phyloP scores from a whole-genome alignment of 2,888 invertebrate species.

The Esperia sulphurella region DNA sequence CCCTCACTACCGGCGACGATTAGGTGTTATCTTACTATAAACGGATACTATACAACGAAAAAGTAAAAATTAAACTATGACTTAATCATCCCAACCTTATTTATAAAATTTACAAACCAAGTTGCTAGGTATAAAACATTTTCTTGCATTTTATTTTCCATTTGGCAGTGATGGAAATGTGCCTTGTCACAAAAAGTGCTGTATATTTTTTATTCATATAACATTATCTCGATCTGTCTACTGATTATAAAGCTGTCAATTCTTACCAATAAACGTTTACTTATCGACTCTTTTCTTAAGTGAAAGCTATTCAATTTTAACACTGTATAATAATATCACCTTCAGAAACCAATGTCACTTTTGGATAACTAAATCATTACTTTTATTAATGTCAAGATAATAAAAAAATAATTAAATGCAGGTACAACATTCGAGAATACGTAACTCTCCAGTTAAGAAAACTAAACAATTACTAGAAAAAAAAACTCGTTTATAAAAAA shows the following conservation, averaged over 20 bases:
- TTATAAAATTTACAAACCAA: constrained; percentile 70
- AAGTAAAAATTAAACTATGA: constrained; percentile 73
- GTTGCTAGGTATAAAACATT: constrained; percentile 47
- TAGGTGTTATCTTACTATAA: constrained; percentile 53
- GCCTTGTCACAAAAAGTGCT: constrained; percentile 74
- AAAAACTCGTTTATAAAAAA: constrained; percentile 62
- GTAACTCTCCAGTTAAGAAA: constrained; percentile 71
- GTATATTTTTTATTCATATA: constrained; percentile 38
- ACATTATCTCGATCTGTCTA: constrained; percentile 54
- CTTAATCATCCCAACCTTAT: constrained; percentile 71
- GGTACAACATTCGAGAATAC: constrained; percentile 80
- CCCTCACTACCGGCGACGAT: constrained; percentile 36
- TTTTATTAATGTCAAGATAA: constrained; percentile 75
- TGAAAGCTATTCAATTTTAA: constrained; percentile 53
- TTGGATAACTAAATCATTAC: constrained; percentile 65
- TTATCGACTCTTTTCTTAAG: constrained; percentile 72
- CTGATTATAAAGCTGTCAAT: constrained; percentile 73
- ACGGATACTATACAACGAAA: constrained; percentile 72
- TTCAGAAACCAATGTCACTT: constrained; percentile 60
- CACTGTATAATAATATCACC: constrained; percentile 54
- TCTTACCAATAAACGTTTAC: constrained; percentile 66
- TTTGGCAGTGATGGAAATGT: constrained; percentile 80
- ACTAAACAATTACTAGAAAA: constrained; percentile 73
- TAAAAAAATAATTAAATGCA: constrained; percentile 76
- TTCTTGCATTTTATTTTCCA: constrained; percentile 54